Conservation (phyloP, 2,888 invertebrate species). For the Micropterix aruncella region DNA sequence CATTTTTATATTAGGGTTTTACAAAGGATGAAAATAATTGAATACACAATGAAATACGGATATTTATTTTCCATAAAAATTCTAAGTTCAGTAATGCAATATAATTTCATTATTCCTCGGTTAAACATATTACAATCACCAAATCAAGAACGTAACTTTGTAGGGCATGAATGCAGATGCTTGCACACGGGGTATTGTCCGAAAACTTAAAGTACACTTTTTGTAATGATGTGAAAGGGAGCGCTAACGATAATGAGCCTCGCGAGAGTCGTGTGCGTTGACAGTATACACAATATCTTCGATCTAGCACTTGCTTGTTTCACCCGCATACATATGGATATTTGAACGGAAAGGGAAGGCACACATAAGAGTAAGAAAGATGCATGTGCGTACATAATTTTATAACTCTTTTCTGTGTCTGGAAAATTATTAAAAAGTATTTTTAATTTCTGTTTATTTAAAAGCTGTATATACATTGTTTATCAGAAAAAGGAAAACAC, state of each 20-base stretch:
- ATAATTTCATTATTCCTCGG: not conserved
- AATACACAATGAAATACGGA: slow-evolving; percentile 32
- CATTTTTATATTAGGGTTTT: too few relatives aligned
- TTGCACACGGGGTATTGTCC: not conserved
- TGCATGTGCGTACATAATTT: too few relatives aligned
- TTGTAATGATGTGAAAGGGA: not conserved
- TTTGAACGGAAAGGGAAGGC: too few relatives aligned
- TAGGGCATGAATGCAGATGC: not conserved
- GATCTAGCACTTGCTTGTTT: too few relatives aligned
- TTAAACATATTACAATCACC: not conserved
- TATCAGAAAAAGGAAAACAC: too few relatives aligned
- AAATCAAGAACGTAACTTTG: not conserved
- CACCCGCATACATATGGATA: too few relatives aligned
- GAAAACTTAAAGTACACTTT: not conserved
- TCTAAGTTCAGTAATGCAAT: slow-evolving; percentile 39
- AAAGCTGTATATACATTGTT: too few relatives aligned
- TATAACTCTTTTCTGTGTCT: too few relatives aligned
- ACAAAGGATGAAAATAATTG: slow-evolving; percentile 1
- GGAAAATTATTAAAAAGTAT: too few relatives aligned
- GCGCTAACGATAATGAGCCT: not conserved
- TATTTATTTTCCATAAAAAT: slow-evolving; percentile 46
- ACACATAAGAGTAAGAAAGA: too few relatives aligned
- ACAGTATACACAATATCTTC: too few relatives aligned
- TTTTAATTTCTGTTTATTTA: too few relatives aligned
- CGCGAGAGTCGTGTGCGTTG: not conserved